Conservation (phyloP, 1,140 invertebrate species). For the Saccostrea glomerata region DNA sequence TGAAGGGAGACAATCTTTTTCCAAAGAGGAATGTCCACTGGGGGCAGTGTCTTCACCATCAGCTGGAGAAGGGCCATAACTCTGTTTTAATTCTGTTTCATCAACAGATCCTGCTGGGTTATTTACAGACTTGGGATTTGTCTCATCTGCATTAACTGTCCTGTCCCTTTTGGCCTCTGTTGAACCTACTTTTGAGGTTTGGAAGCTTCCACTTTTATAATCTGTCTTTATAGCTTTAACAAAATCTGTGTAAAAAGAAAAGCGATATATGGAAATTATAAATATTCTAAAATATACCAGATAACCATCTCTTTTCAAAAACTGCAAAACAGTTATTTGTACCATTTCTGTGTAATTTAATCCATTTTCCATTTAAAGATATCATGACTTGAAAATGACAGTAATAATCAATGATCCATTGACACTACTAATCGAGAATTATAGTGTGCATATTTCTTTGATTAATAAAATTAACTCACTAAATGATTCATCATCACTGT, state of each 20-base stretch:
- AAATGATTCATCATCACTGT: background rate
- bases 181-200: background rate
- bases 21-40: background rate
- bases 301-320: no score
- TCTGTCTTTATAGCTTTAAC: background rate
- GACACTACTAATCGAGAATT: no score
- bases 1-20: background rate
- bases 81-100: background rate
- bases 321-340: no score
- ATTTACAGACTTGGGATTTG: background rate
- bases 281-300: no score
- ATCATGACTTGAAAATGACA: no score
- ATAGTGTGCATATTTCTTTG: no score
- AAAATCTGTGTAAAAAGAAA: background rate
- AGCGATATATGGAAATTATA: background rate
- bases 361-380: no score
- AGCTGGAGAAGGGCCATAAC: background rate
- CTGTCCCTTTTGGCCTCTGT: background rate
- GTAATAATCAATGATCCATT: no score
- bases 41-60: background rate
- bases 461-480: background rate
- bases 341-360: no score
- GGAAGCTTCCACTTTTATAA: background rate
- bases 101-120: background rate
- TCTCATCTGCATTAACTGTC: background rate